A percentile compares a stretch with the other conserved stretches of the same genome.
phyloP scores from a whole-genome alignment of 1,140 invertebrate species.

The Sinonovacula constricta region DNA sequence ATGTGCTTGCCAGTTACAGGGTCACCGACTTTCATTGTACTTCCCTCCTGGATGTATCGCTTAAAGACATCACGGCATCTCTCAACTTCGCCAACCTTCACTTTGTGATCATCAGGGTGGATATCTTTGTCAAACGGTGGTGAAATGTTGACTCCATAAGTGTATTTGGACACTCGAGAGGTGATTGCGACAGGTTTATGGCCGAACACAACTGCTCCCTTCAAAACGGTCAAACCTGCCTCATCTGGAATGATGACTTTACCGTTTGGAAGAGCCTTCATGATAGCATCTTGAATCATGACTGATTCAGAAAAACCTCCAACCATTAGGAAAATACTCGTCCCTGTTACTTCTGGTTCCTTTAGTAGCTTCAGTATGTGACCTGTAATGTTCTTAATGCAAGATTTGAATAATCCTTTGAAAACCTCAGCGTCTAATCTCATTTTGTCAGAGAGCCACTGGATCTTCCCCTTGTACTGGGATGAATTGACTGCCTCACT shows the following conservation, averaged over 20 bases:
- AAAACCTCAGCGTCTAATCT: conserved; percentile 48
- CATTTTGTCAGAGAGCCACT: conserved; percentile 49
- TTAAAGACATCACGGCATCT: conserved; percentile 54
- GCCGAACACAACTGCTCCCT: conserved; percentile 58
- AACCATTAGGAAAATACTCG: conserved; percentile 54
- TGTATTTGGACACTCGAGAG: no score
- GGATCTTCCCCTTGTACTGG: conserved; percentile 47
- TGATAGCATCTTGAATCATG: conserved; percentile 49
- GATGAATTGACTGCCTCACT: conserved; percentile 42
- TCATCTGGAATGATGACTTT: conserved; percentile 54
- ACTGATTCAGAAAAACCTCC: conserved; percentile 59
- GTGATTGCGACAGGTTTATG: conserved; percentile 42
- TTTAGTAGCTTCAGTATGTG: conserved; percentile 48
- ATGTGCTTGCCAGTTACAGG: conserved; percentile 41
- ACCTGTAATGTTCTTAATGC: conserved; percentile 27
- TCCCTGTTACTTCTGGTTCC: conserved; percentile 21
- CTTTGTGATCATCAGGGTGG: no score
- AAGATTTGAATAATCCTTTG: conserved; percentile 35
- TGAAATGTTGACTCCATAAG: no score
- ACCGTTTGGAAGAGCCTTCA: conserved; percentile 32
- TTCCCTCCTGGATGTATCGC: conserved; percentile 46
- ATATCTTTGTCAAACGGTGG: no score
- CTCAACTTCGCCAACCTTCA: conserved; percentile 41
- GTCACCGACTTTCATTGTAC: conserved; percentile 39
- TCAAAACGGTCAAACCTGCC: conserved; percentile 52